Percentiles rank a stretch among this genome's conserved stretches.
Evolutionary conservation across 2,113 vertebrate species (phyloP).

Genomic region (Mirounga angustirostris): DNA sequence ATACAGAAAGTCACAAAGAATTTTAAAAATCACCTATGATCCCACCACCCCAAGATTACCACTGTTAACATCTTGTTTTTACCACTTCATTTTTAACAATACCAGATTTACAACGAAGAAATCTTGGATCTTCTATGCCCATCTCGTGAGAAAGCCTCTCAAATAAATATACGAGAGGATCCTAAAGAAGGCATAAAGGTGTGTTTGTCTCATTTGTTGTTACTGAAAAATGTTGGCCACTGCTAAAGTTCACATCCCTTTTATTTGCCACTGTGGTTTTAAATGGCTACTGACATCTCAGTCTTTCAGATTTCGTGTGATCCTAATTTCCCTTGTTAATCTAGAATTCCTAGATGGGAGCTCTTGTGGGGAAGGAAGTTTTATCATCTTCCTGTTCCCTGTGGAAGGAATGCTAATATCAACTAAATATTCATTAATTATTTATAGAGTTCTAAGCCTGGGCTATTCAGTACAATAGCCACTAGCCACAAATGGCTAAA

Average conservation of each 20-base stretch:
- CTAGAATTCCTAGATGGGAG: conserved; percentile 50
- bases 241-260: conserved; percentile 43
- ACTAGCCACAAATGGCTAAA: conserved; percentile 29
- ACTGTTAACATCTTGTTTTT: conserved; percentile 68
- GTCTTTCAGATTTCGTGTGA: conserved; percentile 20
- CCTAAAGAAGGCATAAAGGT: conserved; percentile 99
- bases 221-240: conserved; percentile 41
- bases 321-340: conserved; percentile 46
- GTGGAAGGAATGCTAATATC: conserved; percentile 50
- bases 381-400: conserved; percentile 47
- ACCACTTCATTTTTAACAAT: conserved; percentile 75
- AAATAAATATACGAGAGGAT: conserved; percentile 95
- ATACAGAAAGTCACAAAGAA: not conserved
- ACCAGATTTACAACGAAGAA: conserved; percentile 97
- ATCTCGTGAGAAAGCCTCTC: conserved; percentile 91
- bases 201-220: conserved; percentile 45
- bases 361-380: conserved; percentile 10
- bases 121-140: conserved; percentile 94
- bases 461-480: not conserved
- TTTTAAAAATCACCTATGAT: conserved; percentile 27
- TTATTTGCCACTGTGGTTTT: conserved; percentile 62
- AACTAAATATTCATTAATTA: conserved; percentile 47
- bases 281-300: not conserved
- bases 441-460: conserved; percentile 30
- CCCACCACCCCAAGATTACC: not conserved